These are phyloP conservation scores for Zoroaster sp. DNA, from an alignment of 53 echinoderm and acorn worm species.

Conservation along the genomic window DNA sequence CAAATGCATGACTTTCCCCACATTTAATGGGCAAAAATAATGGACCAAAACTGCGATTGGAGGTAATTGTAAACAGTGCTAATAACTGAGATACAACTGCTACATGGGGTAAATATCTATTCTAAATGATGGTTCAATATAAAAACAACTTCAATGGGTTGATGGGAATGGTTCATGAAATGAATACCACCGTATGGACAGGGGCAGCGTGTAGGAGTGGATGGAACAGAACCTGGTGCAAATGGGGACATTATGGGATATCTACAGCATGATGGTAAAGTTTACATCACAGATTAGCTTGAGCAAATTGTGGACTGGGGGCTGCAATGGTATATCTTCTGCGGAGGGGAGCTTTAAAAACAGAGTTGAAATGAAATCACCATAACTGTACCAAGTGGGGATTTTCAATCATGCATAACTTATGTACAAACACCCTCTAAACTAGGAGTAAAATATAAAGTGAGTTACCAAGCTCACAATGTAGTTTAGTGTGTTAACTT, in stretches of 20 bases:
- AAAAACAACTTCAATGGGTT: too few species aligned
- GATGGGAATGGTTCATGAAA: too few species aligned
- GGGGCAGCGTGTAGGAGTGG: too few species aligned
- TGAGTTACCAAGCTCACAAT: neutral
- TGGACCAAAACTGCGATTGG: too few species aligned
- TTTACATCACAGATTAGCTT: neutral
- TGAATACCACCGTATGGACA: too few species aligned
- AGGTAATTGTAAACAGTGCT: too few species aligned
- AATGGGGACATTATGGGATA: neutral
- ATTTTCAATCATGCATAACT: neutral
- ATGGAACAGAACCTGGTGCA: too few species aligned
- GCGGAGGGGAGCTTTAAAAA: neutral
- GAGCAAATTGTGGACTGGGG: neutral
- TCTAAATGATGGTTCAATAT: too few species aligned
- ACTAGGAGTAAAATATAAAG: neutral
- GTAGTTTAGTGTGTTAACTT: neutral
- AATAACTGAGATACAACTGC: too few species aligned
- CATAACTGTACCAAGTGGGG: neutral
- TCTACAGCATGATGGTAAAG: neutral
- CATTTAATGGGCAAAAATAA: too few species aligned
- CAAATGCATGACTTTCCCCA: too few species aligned
- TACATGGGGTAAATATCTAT: too few species aligned
- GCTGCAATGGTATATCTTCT: neutral
- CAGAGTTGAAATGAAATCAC: neutral
- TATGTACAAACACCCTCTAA: neutral